These are phyloP conservation scores for Crotophaga sulcirostris DNA, from an alignment of 2,113 vertebrate genomes.

Conservation along the genomic window DNA sequence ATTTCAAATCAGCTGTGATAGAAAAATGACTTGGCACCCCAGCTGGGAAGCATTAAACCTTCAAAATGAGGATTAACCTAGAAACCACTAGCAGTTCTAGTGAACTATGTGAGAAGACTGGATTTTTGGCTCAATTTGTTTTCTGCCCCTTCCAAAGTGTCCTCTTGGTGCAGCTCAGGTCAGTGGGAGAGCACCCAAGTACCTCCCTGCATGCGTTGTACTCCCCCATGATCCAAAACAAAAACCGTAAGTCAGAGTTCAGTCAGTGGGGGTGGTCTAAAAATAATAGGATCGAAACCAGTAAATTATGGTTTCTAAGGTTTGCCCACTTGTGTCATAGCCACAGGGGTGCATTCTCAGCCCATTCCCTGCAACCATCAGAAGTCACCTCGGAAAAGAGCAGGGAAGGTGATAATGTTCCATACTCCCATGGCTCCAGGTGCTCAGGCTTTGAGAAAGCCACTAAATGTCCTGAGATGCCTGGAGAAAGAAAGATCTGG, in stretches of 20 bases:
- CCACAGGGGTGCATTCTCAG: not conserved
- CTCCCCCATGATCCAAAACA: not conserved
- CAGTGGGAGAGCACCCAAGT: not conserved
- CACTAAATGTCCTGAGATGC: not conserved
- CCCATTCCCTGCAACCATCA: not conserved
- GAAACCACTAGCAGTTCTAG: not conserved
- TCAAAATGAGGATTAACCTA: not conserved
- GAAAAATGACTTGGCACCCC: not conserved
- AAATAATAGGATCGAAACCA: not conserved
- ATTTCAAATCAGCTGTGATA: not conserved
- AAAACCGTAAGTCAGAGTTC: not conserved
- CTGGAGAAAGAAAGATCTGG: not conserved
- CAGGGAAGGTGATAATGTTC: not conserved
- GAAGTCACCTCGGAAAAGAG: not conserved
- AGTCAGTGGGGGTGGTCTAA: not conserved
- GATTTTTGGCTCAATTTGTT: not conserved
- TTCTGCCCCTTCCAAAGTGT: not conserved
- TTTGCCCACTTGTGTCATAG: rapidly evolving
- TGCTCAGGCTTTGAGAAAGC: not conserved
- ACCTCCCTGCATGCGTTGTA: rapidly evolving
- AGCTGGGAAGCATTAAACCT: not conserved
- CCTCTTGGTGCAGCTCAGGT: not conserved
- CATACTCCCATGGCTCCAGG: not conserved
- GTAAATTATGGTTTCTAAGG: not conserved
- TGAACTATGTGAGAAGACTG: not conserved